A percentile compares a stretch with the other conserved stretches of the same genome.
Conservation (phyloP, 2,888 invertebrate genomes). For the Oscheius sp. region DNA sequence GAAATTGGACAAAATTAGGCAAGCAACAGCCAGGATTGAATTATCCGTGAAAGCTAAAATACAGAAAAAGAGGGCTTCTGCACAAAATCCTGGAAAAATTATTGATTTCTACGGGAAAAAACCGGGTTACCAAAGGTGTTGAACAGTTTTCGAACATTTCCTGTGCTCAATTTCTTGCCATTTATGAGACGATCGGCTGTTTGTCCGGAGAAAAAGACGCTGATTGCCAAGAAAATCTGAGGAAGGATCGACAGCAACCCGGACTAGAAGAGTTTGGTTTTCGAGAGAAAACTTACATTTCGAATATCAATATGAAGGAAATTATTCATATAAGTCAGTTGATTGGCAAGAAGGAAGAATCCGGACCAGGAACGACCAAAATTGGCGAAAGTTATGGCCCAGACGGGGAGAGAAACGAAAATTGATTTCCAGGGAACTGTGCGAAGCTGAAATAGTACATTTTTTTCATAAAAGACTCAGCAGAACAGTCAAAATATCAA, state of each 20-base stretch:
- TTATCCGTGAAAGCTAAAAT: constrained; percentile 89
- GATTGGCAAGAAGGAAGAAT: constrained; percentile 93
- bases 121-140: constrained; percentile 76
- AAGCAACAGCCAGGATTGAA: constrained; percentile 82
- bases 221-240: constrained; percentile 94
- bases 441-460: constrained; percentile 57
- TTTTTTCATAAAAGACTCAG: constrained; percentile 78
- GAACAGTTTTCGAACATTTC: constrained; percentile 92
- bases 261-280: constrained; percentile 77
- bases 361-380: constrained; percentile 92
- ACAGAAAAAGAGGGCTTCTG: constrained; percentile 95
- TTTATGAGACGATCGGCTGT: constrained; percentile 91
- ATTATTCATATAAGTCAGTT: constrained; percentile 92
- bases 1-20: constrained; percentile 92
- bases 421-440: constrained; percentile 88
- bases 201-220: constrained; percentile 94
- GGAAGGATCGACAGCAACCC: constrained; percentile 92
- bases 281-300: constrained; percentile 79
- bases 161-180: constrained; percentile 88
- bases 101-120: neutral
- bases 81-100: constrained; percentile 83
- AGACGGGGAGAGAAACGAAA: constrained; percentile 92
- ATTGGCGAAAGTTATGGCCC: constrained; percentile 98
- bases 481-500: too few species aligned
- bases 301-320: constrained; percentile 89